Evolutionary conservation across 2,888 invertebrate species (phyloP), one percentile per base, ranked within the genome.

Genomic region (Pachydiplax longipennis): DNA sequence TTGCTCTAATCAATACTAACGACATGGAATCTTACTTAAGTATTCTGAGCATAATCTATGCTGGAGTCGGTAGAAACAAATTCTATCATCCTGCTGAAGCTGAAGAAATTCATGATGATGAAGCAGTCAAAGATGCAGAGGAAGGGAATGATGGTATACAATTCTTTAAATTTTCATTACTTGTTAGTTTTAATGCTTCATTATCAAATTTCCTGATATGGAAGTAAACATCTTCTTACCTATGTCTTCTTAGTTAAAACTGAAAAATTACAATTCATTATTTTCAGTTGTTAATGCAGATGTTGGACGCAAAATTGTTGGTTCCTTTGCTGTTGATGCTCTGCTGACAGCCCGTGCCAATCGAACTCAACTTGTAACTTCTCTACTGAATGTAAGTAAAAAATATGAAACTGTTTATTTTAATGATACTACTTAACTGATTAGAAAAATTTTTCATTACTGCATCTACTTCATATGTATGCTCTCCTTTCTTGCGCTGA

Each of bases 11-110:
- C n/a, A 95, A 95, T 92, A 96, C 96, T 0, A 94, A 95, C 90
- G 96, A 97, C 93, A 94, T 96, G 4, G 93, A 95, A 53, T 95
- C 96, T 0, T 97, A 96, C 92, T 95, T 96, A 0, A 94, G 94
- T 13, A 94, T 97, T 91, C 93, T 97, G 10, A 95, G 95, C 40
- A 94, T 94, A 81, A 93, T 96, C 4, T 93, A 95, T 92, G 95
- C 95, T 91, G 94, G 94, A 91, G 82, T 94, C 18, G 93, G 94
- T 90, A 92, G 93, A 61, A n/a, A n/a, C 4, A 80, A 81, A 35
- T 40, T 81, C 92, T 92, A 48, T 91, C 92, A 92, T 91, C 92
- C 92, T 10, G 90, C 92, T 6, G 93, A 93, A 90, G 92, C 91
- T 18, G 94, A 94, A 44, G 94, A 94, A 90, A 93, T 93, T 81